phyloP scores from a whole-genome alignment of 2,797 vertebrate genomes.

The Benthosema pterotum region DNA sequence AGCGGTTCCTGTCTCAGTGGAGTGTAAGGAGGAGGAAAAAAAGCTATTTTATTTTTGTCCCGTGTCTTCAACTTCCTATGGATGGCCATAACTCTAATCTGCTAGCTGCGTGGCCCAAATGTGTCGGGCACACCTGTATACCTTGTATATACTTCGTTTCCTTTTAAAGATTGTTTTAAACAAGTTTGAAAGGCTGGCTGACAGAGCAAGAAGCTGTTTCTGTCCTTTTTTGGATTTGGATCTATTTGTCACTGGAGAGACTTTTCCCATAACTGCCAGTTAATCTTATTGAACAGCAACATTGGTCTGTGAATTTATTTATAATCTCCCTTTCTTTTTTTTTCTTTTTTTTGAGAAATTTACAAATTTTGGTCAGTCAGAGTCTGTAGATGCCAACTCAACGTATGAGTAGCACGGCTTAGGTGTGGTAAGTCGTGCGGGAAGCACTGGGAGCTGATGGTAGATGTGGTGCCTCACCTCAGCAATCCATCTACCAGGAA shows the following conservation, averaged over 20 bases:
- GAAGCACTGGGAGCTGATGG: no score
- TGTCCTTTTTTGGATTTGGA: conserved; percentile 13
- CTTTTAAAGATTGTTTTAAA: conserved; percentile 85
- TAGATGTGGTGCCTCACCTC: no score
- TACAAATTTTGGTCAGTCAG: conserved; percentile 30
- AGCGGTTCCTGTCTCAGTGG: conserved; percentile 68
- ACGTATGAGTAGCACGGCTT: no score
- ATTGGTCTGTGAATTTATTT: conserved; percentile 73
- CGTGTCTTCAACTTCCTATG: conserved; percentile 63
- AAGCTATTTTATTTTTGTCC: conserved; percentile 22
- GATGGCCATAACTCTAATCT: conserved; percentile 70
- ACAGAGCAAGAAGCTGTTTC: conserved; percentile 69
- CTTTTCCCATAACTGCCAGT: conserved; percentile 51
- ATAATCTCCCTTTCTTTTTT: conserved; percentile 47
- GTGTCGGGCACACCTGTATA: conserved; percentile 62
- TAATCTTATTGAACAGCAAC: conserved; percentile 58
- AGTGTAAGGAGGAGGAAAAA: conserved; percentile 50
- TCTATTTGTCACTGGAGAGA: conserved; percentile 69
- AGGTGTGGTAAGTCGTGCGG: no score
- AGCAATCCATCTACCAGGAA: no score
- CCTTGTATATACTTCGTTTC: conserved; percentile 81
- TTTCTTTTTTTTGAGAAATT: conserved; percentile 44
- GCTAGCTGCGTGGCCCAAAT: conserved; percentile 58
- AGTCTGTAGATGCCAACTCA: no score
- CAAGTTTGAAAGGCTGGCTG: conserved; percentile 89